These are phyloP conservation scores for Centropristis striata DNA, from an alignment of 2,113 vertebrate genomes.

Conservation along the genomic window DNA sequence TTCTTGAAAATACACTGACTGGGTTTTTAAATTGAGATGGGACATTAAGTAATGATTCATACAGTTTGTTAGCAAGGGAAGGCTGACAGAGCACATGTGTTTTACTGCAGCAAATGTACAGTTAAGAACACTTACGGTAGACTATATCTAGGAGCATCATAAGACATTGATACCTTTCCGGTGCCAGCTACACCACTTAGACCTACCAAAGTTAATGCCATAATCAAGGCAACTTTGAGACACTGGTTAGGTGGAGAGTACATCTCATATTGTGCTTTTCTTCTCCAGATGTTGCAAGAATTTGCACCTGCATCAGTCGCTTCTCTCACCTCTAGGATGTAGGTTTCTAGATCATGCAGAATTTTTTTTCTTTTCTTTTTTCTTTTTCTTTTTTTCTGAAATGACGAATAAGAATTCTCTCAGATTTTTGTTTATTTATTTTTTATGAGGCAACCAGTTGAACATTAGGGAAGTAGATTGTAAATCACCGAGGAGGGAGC, in stretches of 20 bases:
- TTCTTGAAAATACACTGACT: neutral
- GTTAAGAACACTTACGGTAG: neutral
- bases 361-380: neutral
- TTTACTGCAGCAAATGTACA: neutral
- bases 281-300: constrained; percentile 14
- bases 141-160: neutral
- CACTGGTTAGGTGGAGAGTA: neutral
- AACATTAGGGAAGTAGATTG: constrained; percentile 24
- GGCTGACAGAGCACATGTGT: neutral
- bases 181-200: neutral
- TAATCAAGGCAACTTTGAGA: constrained; percentile 2
- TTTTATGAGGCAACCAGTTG: constrained; percentile 20
- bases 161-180: neutral
- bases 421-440: neutral
- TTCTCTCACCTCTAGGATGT: neutral
- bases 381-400: neutral
- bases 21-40: neutral
- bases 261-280: neutral
- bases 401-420: neutral
- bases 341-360: constrained; percentile 9
- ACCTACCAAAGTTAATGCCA: neutral
- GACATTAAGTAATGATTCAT: neutral
- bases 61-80: neutral
- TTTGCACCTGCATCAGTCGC: constrained; percentile 14
- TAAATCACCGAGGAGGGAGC: constrained; percentile 2